A percentile compares a stretch with the other conserved stretches of the same genome.
Conservation (phyloP, 30 jellyfish, hydroid and myxozoan species). For the Pseudorhiza aurosa region DNA sequence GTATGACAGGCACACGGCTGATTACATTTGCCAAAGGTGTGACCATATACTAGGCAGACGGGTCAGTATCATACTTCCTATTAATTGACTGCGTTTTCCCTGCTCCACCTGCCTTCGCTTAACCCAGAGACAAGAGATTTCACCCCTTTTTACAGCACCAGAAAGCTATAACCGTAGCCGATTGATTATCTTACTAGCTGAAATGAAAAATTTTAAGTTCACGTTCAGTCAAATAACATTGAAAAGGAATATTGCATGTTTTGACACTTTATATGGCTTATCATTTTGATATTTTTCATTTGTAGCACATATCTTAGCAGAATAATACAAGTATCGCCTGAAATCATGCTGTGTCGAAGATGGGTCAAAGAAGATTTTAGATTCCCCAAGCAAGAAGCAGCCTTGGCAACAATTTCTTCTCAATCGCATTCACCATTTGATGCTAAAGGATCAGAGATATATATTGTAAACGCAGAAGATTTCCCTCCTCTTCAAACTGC, state of each 20-base stretch:
- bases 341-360: conserved; percentile 67
- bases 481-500: conserved; percentile 49
- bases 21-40: too few relatives aligned
- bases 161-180: too few relatives aligned
- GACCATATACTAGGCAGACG: too few relatives aligned
- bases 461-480: conserved; percentile 10
- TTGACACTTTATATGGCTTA: background rate
- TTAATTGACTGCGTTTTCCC: too few relatives aligned
- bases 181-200: too few relatives aligned
- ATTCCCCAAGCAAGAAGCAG: background rate
- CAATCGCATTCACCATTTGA: background rate
- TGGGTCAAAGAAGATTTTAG: conserved; percentile 71
- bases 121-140: too few relatives aligned
- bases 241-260: background rate
- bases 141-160: too few relatives aligned
- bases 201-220: too few relatives aligned
- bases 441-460: background rate
- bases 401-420: background rate
- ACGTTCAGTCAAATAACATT: background rate
- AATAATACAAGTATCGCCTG: conserved; percentile 80
- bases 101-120: too few relatives aligned
- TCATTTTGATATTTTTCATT: background rate
- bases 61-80: too few relatives aligned
- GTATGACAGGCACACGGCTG: too few relatives aligned
- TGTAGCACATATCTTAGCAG: conserved; percentile 93